phyloP scores from a whole-genome alignment of 2,888 invertebrate species.

The Atherix ibis region DNA sequence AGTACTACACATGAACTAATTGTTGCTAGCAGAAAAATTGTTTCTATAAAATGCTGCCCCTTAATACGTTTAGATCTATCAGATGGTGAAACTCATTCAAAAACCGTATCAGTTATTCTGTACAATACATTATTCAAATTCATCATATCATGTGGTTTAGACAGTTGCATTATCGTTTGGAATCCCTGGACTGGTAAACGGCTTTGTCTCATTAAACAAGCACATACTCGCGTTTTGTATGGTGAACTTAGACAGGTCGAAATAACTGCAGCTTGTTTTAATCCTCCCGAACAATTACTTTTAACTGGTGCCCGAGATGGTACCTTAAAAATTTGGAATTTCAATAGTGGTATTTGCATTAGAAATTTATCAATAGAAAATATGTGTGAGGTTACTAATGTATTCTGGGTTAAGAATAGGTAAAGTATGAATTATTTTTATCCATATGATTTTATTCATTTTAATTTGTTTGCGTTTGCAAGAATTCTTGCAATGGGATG shows the following conservation, averaged over 20 bases:
- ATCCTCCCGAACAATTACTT: constrained; percentile 54
- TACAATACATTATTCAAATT: constrained; percentile 62
- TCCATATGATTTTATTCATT: too few relatives aligned
- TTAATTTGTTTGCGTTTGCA: neutral
- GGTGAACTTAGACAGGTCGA: constrained; percentile 51
- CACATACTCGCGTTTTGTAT: constrained; percentile 49
- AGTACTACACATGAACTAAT: constrained; percentile 46
- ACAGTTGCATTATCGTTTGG: constrained; percentile 72
- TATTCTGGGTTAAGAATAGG: constrained; percentile 44
- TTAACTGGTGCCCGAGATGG: constrained; percentile 68
- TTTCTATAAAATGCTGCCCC: constrained; percentile 45
- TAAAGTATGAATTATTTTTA: constrained; percentile 15
- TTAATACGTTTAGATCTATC: constrained; percentile 49
- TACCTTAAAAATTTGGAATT: constrained; percentile 65
- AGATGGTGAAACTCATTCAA: constrained; percentile 55
- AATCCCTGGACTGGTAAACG: constrained; percentile 54
- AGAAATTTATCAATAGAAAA: constrained; percentile 47
- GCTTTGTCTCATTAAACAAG: constrained; percentile 48
- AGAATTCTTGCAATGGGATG: constrained; percentile 65
- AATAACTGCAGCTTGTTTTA: constrained; percentile 63
- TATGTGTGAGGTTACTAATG: constrained; percentile 40
- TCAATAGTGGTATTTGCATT: constrained; percentile 60
- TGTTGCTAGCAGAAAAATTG: constrained; percentile 49
- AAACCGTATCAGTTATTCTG: constrained; percentile 52
- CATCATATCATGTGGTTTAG: constrained; percentile 60